Conservation (phyloP, 2,888 invertebrate species). For the Hermaeophaga mercurialis region DNA sequence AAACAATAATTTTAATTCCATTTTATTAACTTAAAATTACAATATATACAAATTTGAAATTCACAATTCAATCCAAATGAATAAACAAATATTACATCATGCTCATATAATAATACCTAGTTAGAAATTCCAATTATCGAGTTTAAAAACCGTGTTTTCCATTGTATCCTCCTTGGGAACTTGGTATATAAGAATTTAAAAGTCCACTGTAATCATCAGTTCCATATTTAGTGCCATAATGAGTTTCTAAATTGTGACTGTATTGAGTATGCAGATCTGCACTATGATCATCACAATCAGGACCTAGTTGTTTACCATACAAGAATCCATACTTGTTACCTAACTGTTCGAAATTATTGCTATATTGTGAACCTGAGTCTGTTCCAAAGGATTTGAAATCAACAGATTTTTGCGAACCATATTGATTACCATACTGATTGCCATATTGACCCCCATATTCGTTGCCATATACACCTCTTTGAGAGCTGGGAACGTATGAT, state of each 20-base stretch:
- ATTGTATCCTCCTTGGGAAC: conserved; percentile 18
- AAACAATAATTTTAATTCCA: too few species aligned
- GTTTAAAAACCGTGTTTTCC: background rate
- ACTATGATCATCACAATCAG: background rate
- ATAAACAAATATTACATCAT: background rate
- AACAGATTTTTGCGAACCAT: background rate
- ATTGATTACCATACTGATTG: background rate
- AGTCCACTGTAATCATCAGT: conserved; percentile 8
- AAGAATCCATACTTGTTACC: background rate
- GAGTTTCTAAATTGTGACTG: background rate
- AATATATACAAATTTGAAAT: too few species aligned
- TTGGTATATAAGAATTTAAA: conserved; percentile 20
- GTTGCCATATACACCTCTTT: too few species aligned
- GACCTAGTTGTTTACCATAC: too few species aligned
- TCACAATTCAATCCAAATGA: too few species aligned
- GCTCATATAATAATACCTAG: background rate
- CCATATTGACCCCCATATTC: too few species aligned
- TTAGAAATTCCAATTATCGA: background rate
- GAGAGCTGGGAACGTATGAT: background rate
- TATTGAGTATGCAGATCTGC: background rate
- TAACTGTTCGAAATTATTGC: background rate
- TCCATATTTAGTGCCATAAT: background rate
- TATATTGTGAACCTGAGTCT: conserved; percentile 1
- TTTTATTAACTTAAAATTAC: too few species aligned
- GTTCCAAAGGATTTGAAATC: too few species aligned